Percentiles rank a stretch among this genome's conserved stretches.
Evolutionary conservation across 2,888 invertebrate genomes (phyloP).

Genomic region (Euproctis similis): DNA sequence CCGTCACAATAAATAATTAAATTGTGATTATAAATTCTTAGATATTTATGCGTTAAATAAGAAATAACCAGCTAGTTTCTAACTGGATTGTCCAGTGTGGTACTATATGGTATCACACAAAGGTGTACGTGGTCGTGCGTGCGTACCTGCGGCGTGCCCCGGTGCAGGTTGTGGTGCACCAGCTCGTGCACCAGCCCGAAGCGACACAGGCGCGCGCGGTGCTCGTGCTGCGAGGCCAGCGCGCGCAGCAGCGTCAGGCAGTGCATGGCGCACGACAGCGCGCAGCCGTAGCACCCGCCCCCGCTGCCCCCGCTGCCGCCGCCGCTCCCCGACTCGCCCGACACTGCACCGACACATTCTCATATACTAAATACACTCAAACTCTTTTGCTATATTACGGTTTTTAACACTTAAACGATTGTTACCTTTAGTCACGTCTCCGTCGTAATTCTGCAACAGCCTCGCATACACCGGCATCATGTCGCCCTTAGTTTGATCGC

Average conservation of each 20-base stretch:
- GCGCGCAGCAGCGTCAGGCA: slow-evolving; percentile 93
- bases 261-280: slow-evolving; percentile 93
- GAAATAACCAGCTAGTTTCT: too few relatives aligned
- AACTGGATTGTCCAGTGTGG: too few relatives aligned
- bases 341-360: slow-evolving; percentile 2
- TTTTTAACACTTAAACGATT: not conserved
- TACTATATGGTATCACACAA: too few relatives aligned
- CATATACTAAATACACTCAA: too few relatives aligned
- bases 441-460: slow-evolving; percentile 62
- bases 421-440: slow-evolving; percentile 59
- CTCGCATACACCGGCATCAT: slow-evolving; percentile 63
- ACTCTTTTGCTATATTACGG: not conserved
- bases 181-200: slow-evolving; percentile 93
- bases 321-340: slow-evolving; percentile 24
- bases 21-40: too few relatives aligned
- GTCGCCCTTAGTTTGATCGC: slow-evolving; percentile 75
- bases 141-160: slow-evolving; percentile 83
- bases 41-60: too few relatives aligned
- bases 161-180: slow-evolving; percentile 91
- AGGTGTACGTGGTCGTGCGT: not conserved
- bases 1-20: too few relatives aligned
- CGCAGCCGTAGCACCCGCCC: slow-evolving; percentile 89
- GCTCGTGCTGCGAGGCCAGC: slow-evolving; percentile 86
- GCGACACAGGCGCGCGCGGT: slow-evolving; percentile 84
- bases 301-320: slow-evolving; percentile 25